Conservation (phyloP, 2,113 vertebrate genomes). For the Pterocles burchelli region DNA sequence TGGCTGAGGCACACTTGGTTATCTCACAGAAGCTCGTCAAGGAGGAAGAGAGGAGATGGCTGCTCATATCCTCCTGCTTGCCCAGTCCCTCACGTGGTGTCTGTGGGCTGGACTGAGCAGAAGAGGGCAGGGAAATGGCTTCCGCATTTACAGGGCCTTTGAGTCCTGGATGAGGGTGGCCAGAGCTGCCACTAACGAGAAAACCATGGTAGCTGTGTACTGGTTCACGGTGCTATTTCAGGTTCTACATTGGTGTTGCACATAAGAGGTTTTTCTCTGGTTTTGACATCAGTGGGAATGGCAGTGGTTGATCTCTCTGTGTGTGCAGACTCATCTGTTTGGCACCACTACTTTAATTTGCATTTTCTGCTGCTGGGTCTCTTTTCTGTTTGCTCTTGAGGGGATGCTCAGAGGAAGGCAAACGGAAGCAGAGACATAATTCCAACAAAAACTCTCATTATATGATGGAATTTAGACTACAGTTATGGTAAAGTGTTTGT, state of each 20-base stretch:
- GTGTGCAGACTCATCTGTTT: not conserved
- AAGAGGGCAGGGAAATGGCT: not conserved
- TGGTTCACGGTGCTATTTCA: not conserved
- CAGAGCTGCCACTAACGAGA: not conserved
- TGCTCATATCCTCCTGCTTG: not conserved
- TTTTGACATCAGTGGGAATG: not conserved
- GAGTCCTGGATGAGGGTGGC: not conserved
- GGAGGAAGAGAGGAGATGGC: not conserved
- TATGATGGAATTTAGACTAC: not conserved
- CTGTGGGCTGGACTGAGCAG: not conserved
- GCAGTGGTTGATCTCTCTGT: not conserved
- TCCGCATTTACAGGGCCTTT: not conserved
- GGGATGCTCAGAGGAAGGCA: not conserved
- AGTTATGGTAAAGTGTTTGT: not conserved
- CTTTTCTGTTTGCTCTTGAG: not conserved
- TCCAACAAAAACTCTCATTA: not conserved
- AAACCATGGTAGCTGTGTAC: fast-evolving
- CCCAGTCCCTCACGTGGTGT: not conserved
- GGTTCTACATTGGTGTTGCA: not conserved
- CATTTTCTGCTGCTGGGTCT: not conserved
- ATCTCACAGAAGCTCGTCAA: not conserved
- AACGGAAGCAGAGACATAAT: not conserved
- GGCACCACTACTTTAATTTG: not conserved
- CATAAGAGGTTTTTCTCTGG: not conserved
- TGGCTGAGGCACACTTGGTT: not conserved